These are phyloP conservation scores for Torymus texanus DNA, from an alignment of 2,888 invertebrate species.

Conservation along the genomic window DNA sequence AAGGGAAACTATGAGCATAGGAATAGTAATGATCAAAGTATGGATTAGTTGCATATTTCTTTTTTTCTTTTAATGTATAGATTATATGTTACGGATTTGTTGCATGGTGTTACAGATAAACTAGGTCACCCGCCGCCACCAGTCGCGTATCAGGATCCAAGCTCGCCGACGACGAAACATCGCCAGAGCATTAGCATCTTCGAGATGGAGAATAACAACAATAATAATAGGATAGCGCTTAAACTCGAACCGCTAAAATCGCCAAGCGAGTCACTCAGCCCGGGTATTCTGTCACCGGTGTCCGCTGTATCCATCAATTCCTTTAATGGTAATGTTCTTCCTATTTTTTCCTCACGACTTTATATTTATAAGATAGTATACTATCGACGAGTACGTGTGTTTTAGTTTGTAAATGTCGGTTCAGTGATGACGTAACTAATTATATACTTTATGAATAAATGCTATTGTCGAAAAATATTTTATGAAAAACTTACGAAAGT, in stretches of 20 bases:
- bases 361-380: neutral
- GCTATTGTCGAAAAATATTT: too few relatives aligned
- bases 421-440: too few relatives aligned
- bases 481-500: too few relatives aligned
- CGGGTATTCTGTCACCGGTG: constrained; percentile 48
- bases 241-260: constrained; percentile 65
- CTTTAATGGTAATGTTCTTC: constrained; percentile 44
- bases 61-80: neutral
- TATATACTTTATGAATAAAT: too few relatives aligned
- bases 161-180: constrained; percentile 46
- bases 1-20: neutral
- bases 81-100: neutral
- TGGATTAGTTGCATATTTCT: neutral
- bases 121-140: constrained; percentile 61
- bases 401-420: too few relatives aligned
- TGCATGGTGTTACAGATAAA: constrained; percentile 21
- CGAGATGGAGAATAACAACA: constrained; percentile 67
- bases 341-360: neutral
- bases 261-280: constrained; percentile 59
- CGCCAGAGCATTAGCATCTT: constrained; percentile 60
- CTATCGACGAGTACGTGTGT: too few relatives aligned
- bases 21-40: constrained; percentile 8
- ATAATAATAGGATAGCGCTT: constrained; percentile 65
- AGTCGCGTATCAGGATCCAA: constrained; percentile 64
- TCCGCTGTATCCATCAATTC: constrained; percentile 52